A percentile compares a stretch with the other conserved stretches of the same genome.
These are phyloP conservation scores for Euwallacea fornicatus DNA, from an alignment of 1,140 invertebrate species.

Conservation along the genomic window DNA sequence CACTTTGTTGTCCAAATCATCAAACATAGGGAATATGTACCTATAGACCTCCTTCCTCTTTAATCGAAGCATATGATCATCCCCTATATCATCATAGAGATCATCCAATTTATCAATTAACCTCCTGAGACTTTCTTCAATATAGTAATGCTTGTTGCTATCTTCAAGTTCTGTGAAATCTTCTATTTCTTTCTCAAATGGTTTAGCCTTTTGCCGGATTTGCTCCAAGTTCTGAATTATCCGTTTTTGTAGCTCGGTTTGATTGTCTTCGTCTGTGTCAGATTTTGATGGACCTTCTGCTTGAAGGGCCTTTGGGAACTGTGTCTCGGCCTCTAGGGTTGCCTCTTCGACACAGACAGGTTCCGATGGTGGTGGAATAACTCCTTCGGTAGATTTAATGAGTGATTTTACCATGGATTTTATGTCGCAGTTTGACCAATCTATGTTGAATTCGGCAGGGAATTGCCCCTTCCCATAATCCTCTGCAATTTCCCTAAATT, in stretches of 20 bases:
- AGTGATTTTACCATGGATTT: too few species aligned
- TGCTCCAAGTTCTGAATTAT: not conserved
- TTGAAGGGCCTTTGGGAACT: too few species aligned
- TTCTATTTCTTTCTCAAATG: slow-evolving; percentile 20
- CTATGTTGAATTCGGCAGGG: too few species aligned
- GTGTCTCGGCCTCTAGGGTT: too few species aligned
- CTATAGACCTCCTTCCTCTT: slow-evolving; percentile 3
- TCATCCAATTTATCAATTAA: slow-evolving; percentile 6
- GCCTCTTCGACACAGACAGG: too few species aligned
- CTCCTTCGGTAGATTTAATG: too few species aligned
- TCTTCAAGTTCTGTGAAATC: slow-evolving; percentile 22
- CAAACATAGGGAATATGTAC: slow-evolving; percentile 5
- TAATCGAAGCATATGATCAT: not conserved
- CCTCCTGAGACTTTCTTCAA: slow-evolving; percentile 37
- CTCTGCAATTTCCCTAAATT: too few species aligned
- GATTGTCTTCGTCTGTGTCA: not conserved
- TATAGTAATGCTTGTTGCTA: slow-evolving; percentile 29
- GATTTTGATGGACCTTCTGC: too few species aligned
- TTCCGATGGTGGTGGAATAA: too few species aligned
- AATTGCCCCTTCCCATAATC: too few species aligned
- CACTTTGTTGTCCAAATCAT: slow-evolving; percentile 5
- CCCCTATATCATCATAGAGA: slow-evolving; percentile 3
- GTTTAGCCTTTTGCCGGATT: slow-evolving; percentile 12
- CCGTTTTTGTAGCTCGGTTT: not conserved
- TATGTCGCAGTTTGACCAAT: too few species aligned